Conservation (phyloP, 2,113 vertebrate species). For the Nothobranchius kuhntae region DNA sequence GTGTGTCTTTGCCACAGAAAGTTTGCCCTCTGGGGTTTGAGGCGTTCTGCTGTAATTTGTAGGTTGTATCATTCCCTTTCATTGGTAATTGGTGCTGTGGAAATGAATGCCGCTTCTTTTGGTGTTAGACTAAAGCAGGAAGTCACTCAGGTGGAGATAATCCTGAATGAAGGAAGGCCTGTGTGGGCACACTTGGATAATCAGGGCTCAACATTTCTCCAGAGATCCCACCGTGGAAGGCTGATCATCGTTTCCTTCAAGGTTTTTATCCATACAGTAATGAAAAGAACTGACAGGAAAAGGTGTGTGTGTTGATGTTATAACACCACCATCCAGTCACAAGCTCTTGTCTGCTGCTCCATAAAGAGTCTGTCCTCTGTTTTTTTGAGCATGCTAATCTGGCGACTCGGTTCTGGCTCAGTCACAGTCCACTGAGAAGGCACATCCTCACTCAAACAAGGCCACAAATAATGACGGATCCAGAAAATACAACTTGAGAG, state of each 20-base stretch:
- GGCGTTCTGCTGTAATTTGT: constrained; percentile 43
- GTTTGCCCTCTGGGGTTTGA: constrained; percentile 22
- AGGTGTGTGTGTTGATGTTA: neutral
- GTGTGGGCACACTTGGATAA: constrained; percentile 12
- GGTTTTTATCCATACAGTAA: constrained; percentile 15
- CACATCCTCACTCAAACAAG: constrained; percentile 2
- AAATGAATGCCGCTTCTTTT: constrained; percentile 53
- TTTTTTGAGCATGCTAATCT: constrained; percentile 22
- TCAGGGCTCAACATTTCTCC: constrained; percentile 32
- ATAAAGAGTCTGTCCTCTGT: constrained; percentile 1
- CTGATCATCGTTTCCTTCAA: constrained; percentile 36
- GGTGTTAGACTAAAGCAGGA: constrained; percentile 30
- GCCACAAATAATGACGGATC: constrained; percentile 16
- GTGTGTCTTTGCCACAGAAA: constrained; percentile 8
- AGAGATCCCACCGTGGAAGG: constrained; percentile 7
- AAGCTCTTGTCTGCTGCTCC: neutral
- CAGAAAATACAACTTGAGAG: neutral
- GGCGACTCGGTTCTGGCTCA: constrained; percentile 18
- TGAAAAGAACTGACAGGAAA: constrained; percentile 15
- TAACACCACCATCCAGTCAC: neutral
- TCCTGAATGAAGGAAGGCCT: constrained; percentile 38
- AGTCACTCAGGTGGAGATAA: constrained; percentile 54
- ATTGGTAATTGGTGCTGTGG: constrained; percentile 33
- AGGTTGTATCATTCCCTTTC: constrained; percentile 40
- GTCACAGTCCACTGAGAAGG: constrained; percentile 26